Base-by-base conservation (phyloP, 2,797 vertebrate species). In the Muraenolepis orangiensis region DNA sequence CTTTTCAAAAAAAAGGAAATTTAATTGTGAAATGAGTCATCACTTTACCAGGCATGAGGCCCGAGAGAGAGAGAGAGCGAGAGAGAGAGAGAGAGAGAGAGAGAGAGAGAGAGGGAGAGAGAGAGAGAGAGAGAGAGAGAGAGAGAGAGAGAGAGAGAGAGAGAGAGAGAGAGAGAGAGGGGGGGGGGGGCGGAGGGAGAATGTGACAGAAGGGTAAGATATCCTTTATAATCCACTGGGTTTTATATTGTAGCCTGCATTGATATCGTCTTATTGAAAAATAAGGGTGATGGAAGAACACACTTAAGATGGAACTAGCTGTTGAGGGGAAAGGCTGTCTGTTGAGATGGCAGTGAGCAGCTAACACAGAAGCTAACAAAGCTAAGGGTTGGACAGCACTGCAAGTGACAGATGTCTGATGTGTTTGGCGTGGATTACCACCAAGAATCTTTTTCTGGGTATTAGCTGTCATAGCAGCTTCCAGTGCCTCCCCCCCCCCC, bases 401-500 rank as follows among this genome's bases (percentile, higher is more conserved):
- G 78, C 83, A 71, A 92, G 85, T 89, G 92, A 92, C 93, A 93
- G 92, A 92, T 93, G 92, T 91, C 90, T 90, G 90, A 91, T 90
- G 92, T 87, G 84, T 85, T 88, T 89, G 91, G 18, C 67, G 20
- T 57, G 51, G 51, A 57, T 57, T 57, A 57, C 51, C 20, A 57
- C 20, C 20, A 57, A 57, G 20, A 57, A 20, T 8, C 51, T 23
- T 91, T n/a, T 91, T 91, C 81, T 86, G 84, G 84, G 88, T 88
- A 78, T 86, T 86, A 81, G 80, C 86, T 85, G 83, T 89, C 87
- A 82, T 82, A 86, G 83, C 78, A 86, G 84, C 81, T 84, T 72
- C 78, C 74, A 82, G 16, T n/a, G 46, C 3, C 32, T 8, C 32
- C 32, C 8, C 8, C 32, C 8, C 32, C 8, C 8, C 32, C 32